Percentiles rank a stretch among this genome's conserved stretches.
Conservation (phyloP, 2,888 invertebrate species). For the Spicauda simplicius region DNA sequence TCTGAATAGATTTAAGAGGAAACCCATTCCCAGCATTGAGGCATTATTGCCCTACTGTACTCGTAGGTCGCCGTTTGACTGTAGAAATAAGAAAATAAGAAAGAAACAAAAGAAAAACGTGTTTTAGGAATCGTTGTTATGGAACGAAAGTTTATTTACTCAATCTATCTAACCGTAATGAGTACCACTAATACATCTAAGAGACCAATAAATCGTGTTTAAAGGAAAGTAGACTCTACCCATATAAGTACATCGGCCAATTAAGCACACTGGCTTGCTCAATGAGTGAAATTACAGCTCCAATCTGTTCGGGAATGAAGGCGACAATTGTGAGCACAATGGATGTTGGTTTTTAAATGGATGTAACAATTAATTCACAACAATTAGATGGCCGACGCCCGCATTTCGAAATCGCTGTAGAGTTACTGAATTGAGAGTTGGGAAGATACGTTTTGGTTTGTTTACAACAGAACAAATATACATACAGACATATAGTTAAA, state of each 20-base stretch:
- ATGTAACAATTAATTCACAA: conserved; percentile 84
- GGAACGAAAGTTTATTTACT: too few species aligned
- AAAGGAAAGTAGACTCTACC: conserved; percentile 15
- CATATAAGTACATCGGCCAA: conserved; percentile 53
- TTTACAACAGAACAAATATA: too few species aligned
- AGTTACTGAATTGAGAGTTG: conserved; percentile 39
- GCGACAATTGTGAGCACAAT: conserved; percentile 77
- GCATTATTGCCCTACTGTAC: too few species aligned
- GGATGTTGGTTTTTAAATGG: conserved; percentile 82
- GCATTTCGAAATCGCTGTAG: conserved; percentile 71
- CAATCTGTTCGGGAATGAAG: conserved; percentile 68
- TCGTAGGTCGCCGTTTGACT: too few species aligned
- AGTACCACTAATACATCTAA: neutral
- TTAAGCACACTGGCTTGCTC: conserved; percentile 64
- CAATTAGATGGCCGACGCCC: conserved; percentile 81
- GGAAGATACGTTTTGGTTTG: neutral
- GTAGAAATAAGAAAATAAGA: too few species aligned
- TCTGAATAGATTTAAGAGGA: too few species aligned
- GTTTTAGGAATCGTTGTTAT: too few species aligned
- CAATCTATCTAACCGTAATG: neutral
- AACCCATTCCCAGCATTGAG: too few species aligned
- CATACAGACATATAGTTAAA: too few species aligned
- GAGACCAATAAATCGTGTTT: conserved; percentile 11
- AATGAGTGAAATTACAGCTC: conserved; percentile 69
- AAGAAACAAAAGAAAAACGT: too few species aligned